Percentiles rank a stretch among this genome's conserved stretches.
These are phyloP conservation scores for Metopia argyrocephala DNA, from an alignment of 2,888 invertebrate species.

Conservation along the genomic window DNA sequence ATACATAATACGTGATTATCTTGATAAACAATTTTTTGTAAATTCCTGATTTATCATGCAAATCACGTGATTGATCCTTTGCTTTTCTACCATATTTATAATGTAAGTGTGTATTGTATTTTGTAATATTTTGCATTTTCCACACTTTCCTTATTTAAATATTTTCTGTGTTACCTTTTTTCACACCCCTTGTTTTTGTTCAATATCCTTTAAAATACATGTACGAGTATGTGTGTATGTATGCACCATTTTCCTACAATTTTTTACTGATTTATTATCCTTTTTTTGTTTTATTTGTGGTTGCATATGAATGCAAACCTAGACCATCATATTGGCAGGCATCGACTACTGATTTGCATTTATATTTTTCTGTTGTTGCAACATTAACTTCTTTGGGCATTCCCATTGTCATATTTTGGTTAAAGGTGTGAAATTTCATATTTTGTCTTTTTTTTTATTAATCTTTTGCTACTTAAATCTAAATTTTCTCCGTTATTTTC, in stretches of 20 bases:
- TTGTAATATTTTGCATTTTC: constrained; percentile 51
- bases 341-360: constrained; percentile 43
- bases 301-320: not conserved
- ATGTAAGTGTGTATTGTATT: constrained; percentile 22
- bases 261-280: constrained; percentile 25
- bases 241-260: not conserved
- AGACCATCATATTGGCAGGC: constrained; percentile 12
- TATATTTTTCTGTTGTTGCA: not conserved
- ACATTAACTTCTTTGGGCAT: constrained; percentile 27
- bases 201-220: not conserved
- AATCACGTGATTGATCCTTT: constrained; percentile 59
- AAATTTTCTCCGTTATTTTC: constrained; percentile 2
- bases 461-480: constrained; percentile 53
- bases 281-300: constrained; percentile 28
- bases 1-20: constrained; percentile 34
- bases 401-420: constrained; percentile 29
- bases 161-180: constrained; percentile 14
- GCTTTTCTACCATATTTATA: constrained; percentile 29
- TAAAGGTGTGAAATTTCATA: constrained; percentile 64
- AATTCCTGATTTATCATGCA: constrained; percentile 53
- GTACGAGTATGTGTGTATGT: no score
- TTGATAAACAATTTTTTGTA: constrained; percentile 12
- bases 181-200: constrained; percentile 36
- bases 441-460: constrained; percentile 56
- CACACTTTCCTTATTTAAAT: constrained; percentile 34